phyloP scores from a whole-genome alignment of 1,140 invertebrate genomes.

The Forficula auricularia region DNA sequence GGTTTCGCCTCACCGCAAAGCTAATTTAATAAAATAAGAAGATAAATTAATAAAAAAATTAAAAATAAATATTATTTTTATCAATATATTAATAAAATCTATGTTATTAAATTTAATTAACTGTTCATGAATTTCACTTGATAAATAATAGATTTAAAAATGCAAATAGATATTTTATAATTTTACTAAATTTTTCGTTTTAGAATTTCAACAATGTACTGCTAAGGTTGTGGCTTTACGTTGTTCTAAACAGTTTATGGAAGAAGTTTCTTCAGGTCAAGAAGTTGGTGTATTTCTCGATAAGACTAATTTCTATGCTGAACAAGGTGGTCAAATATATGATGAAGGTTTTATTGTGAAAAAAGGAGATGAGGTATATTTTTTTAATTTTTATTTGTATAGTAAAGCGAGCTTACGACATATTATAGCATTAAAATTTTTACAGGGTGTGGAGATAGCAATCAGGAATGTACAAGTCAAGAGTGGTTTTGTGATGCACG shows the following conservation, averaged over 20 bases:
- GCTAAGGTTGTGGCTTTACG: slow-evolving; percentile 53
- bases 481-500: slow-evolving; percentile 89
- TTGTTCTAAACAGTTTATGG: slow-evolving; percentile 68
- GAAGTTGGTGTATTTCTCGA: slow-evolving; percentile 89
- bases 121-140: neutral
- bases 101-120: no score
- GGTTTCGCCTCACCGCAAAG: no score
- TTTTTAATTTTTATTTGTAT: slow-evolving; percentile 1
- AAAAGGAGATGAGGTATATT: slow-evolving; percentile 49
- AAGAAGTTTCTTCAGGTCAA: slow-evolving; percentile 62
- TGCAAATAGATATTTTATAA: no score
- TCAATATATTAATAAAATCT: no score
- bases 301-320: slow-evolving; percentile 88
- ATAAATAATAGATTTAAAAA: neutral
- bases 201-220: slow-evolving; percentile 40
- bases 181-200: slow-evolving; percentile 11
- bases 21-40: no score
- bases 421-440: slow-evolving; percentile 12
- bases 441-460: slow-evolving; percentile 65
- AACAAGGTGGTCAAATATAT: slow-evolving; percentile 95
- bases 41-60: no score
- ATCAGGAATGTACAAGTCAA: slow-evolving; percentile 92
- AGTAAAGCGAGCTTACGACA: no score
- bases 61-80: no score
- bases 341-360: slow-evolving; percentile 92